Base-by-base conservation (phyloP, 2,113 vertebrate genomes). In the Pollachius pollachius region DNA sequence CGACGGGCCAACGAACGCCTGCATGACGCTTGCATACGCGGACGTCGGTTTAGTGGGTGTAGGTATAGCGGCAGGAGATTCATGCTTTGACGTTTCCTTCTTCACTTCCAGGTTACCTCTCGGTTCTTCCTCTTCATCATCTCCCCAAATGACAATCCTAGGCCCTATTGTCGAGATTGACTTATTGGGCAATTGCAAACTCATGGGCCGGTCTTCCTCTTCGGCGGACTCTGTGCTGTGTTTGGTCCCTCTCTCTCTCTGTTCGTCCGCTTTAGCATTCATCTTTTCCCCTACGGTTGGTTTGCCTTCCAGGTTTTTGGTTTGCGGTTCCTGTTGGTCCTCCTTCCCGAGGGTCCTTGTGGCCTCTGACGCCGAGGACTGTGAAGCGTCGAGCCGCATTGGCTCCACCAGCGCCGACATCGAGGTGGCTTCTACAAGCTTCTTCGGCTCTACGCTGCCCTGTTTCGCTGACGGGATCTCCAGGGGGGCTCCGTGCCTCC, bases 401-500 rank as follows among this genome's bases (percentile, higher is more conserved):
- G 87, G 84, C 19, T 93, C 95, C 0, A 92, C 92, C 25, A 96
- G 87, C 0, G 93, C 93, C 0, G 95, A 96, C 84, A 96, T 90
- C 0, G 96, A 97, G 0, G 92, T 93, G 0, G 94, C 95, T 75
- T 96, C 94, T 72, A 94, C 94, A 13, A 96, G 90, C 41, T 80
- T 85, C 63, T 90, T 86, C 3, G 73, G 81, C 0, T 81, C 77
- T 2, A 69, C 34, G 89, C 54, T 91, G 56, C 67, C 89, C 81
- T 15, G 91, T 56, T 19, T 75, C 68, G 30, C 85, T 72, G 84
- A 94, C 0, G 97, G 97, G 58, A 99, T 97, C 84, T 98, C 95
- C 0, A 99, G 83, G 2, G 97, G 97, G 0, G 94, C 96, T 0
- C 97, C 97, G 0, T 94, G 95, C 8, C 95, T 92, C 30, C 97